Evolutionary conservation across 2,888 invertebrate species (phyloP).

Genomic region (Leucoptera coffeella): DNA sequence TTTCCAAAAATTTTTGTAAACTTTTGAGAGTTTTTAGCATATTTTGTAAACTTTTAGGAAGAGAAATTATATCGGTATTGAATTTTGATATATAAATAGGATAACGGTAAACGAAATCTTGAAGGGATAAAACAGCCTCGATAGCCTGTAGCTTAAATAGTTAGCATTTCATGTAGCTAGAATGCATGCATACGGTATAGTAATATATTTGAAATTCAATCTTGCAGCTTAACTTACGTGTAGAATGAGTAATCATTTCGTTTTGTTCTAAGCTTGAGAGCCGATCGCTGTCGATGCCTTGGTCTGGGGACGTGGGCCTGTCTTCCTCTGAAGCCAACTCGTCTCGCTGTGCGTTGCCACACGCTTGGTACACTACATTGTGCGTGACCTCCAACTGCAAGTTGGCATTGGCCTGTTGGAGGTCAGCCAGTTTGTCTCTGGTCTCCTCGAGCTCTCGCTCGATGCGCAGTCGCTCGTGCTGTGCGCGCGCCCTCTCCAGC

Average conservation of each 20-base stretch:
- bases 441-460: slow-evolving; percentile 59
- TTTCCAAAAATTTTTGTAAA: neutral
- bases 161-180: too few species aligned
- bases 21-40: too few species aligned
- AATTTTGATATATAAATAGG: too few species aligned
- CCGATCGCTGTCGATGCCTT: slow-evolving; percentile 84
- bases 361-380: slow-evolving; percentile 19
- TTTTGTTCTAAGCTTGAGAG: slow-evolving; percentile 59
- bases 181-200: too few species aligned
- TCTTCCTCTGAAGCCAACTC: slow-evolving; percentile 30
- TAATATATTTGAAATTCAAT: too few species aligned
- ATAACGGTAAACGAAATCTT: too few species aligned
- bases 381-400: slow-evolving; percentile 40
- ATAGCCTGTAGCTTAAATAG: too few species aligned
- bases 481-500: slow-evolving; percentile 65
- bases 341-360: slow-evolving; percentile 18
- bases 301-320: slow-evolving; percentile 67
- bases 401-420: slow-evolving; percentile 23
- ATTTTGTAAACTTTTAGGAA: too few species aligned
- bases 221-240: slow-evolving; percentile 42
- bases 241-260: slow-evolving; percentile 32
- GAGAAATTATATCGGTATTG: too few species aligned
- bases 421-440: slow-evolving; percentile 31
- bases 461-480: slow-evolving; percentile 61
- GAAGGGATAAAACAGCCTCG: too few species aligned